Base-by-base conservation (phyloP, 2,113 vertebrate species). In the Oryzias melastigma region DNA sequence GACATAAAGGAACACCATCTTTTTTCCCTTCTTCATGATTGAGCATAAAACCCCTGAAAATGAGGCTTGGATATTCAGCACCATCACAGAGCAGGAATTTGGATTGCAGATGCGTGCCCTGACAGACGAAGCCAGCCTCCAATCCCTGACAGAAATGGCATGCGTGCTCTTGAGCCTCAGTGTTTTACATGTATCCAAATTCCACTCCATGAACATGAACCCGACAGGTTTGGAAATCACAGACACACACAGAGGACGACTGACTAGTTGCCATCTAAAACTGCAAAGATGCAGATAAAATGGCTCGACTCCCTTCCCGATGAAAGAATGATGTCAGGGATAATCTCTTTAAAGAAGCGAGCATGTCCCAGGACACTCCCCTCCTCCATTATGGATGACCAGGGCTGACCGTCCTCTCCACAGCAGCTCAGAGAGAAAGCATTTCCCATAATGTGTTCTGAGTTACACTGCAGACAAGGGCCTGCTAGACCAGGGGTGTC, bases 21-120 rank as follows among this genome's bases (percentile, higher is more conserved):
- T 8, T 10, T 35, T 35, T 35, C 12, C 10, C 71, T 53, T 51
- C 65, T 46, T 57, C 74, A 55, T 77, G 68, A 82, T 79, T 65
- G 65, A 80, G 74, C 54, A 70, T 58, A 58, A 62, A 58, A 5
- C 29, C 27, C 15, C 45, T 40, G 81, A 64, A 87, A 82, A 89
- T 87, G 79, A 84, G 68, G 71, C 77, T 85, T 77, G 82, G 53
- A 62, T 62, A 75, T 82, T 77, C 75, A 72, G 69, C 40, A 2
- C 52, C 40, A 52, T 61, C 53, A 24, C 43, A 35, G 43, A 48
- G 35, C 62, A 62, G 70, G 52, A 78, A 48, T 69, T 74, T 40
- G 70, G 15, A 24, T 19, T 8, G 55, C 62, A 27, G 40, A 54
- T 67, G 14, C 17, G 52, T 53, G 2, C 60, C 65, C 44, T 52